A percentile compares a stretch with the other conserved stretches of the same genome.
phyloP scores from a whole-genome alignment of 2,797 vertebrate genomes.

The Pseudomugil gertrudae region DNA sequence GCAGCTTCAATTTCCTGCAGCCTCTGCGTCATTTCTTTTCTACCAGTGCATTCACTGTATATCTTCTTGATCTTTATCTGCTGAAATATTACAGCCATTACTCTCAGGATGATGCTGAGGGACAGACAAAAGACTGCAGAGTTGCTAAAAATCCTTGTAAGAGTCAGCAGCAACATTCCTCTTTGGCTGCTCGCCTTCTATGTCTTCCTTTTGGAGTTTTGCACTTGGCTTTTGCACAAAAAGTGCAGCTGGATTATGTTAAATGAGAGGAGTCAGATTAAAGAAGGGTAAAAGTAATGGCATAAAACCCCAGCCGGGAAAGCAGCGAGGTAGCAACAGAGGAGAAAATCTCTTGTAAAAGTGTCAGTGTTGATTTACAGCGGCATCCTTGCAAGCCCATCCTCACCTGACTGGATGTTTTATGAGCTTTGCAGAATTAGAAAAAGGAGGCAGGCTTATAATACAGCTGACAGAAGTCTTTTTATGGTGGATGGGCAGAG shows the following conservation, averaged over 20 bases:
- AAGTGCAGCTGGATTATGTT: slow-evolving; percentile 29
- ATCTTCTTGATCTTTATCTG: slow-evolving; percentile 38
- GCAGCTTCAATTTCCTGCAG: slow-evolving; percentile 36
- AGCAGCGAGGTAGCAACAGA: slow-evolving; percentile 32
- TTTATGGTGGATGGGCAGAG: slow-evolving; percentile 73
- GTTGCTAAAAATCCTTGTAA: slow-evolving; percentile 38
- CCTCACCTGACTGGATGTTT: slow-evolving; percentile 75
- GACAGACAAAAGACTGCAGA: slow-evolving; percentile 44
- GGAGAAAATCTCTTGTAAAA: slow-evolving; percentile 63
- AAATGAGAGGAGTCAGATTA: slow-evolving; percentile 24
- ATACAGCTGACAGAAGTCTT: slow-evolving; percentile 82
- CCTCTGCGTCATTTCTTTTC: slow-evolving; percentile 14
- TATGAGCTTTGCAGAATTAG: slow-evolving; percentile 76
- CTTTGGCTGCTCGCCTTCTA: slow-evolving; percentile 42
- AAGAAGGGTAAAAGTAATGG: slow-evolving; percentile 11
- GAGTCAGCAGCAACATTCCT: slow-evolving; percentile 55
- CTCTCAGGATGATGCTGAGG: slow-evolving; percentile 17
- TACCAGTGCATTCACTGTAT: slow-evolving; percentile 16
- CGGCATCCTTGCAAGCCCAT: slow-evolving; percentile 74
- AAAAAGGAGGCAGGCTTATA: slow-evolving; percentile 68
- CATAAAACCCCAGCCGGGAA: slow-evolving; percentile 30
- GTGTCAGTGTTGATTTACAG: slow-evolving; percentile 75
- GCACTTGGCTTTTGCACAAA: slow-evolving; percentile 8
- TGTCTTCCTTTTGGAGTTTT: slow-evolving; percentile 11
- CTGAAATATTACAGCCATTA: slow-evolving; percentile 63